Conservation (phyloP, 2,113 vertebrate genomes). For the Neodontobutis hainanensis region DNA sequence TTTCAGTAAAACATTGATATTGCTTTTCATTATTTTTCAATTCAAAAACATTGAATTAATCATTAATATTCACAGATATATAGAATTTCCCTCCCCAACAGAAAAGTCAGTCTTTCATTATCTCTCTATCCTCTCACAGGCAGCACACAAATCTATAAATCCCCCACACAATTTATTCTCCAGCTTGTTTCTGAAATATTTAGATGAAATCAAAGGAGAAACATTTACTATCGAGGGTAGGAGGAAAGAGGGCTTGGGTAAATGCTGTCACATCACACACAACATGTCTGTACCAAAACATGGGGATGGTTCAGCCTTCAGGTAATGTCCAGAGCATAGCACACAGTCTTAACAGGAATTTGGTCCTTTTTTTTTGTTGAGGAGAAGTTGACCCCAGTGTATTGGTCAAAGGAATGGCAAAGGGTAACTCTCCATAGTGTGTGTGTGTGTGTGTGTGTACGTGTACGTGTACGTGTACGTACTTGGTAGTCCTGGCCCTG, state of each 20-base stretch:
- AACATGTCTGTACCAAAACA: slow-evolving; percentile 46
- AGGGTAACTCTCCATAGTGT: slow-evolving; percentile 14
- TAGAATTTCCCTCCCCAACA: not conserved
- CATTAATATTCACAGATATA: slow-evolving; percentile 14
- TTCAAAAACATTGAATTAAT: slow-evolving; percentile 15
- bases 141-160: slow-evolving; percentile 3
- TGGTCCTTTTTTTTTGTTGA: slow-evolving; percentile 43
- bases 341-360: slow-evolving; percentile 48
- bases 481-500: not conserved
- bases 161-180: slow-evolving; percentile 20
- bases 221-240: slow-evolving; percentile 65
- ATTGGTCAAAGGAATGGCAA: slow-evolving; percentile 34
- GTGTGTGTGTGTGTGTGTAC: slow-evolving; percentile 20
- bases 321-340: slow-evolving; percentile 45
- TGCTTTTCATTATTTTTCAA: slow-evolving; percentile 24
- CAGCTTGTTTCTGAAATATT: slow-evolving; percentile 1
- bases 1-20: slow-evolving; percentile 16
- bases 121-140: not conserved
- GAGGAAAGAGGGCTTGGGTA: slow-evolving; percentile 22
- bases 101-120: not conserved
- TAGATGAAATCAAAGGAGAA: slow-evolving; percentile 29
- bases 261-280: slow-evolving; percentile 53
- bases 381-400: slow-evolving; percentile 29
- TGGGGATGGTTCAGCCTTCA: slow-evolving; percentile 29
- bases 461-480: slow-evolving; percentile 7